A percentile compares a stretch with the other conserved stretches of the same genome.
phyloP scores from a whole-genome alignment of 2,888 invertebrate genomes.

The Meteorus cinctellus region DNA sequence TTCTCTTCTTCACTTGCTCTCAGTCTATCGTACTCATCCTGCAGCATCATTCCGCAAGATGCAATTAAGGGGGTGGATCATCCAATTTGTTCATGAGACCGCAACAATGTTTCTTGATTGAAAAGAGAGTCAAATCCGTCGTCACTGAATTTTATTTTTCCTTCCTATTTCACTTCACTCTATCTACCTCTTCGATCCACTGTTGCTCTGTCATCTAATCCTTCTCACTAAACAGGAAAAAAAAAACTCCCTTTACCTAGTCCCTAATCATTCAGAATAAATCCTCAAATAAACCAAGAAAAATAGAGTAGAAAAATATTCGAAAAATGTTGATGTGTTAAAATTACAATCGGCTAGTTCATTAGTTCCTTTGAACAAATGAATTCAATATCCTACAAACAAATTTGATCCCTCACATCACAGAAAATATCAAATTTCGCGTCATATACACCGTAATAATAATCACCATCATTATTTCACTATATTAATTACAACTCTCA shows the following conservation, averaged over 20 bases:
- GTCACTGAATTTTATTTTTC: constrained; percentile 18
- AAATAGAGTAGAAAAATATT: no score
- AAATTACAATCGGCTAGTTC: no score
- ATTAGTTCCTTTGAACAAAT: no score
- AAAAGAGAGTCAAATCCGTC: constrained; percentile 47
- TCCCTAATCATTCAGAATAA: constrained; percentile 1
- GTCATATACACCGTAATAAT: no score
- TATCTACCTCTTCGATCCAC: background rate
- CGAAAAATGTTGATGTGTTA: no score
- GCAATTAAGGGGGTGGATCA: constrained; percentile 48
- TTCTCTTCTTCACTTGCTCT: background rate
- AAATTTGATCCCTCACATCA: no score
- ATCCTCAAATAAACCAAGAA: background rate
- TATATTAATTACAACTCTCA: no score
- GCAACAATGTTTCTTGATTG: constrained; percentile 48
- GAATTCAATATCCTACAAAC: no score
- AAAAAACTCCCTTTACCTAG: background rate
- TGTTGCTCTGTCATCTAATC: background rate
- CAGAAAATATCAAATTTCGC: no score
- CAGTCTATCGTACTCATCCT: constrained; percentile 20
- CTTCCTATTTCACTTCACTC: constrained; percentile 2
- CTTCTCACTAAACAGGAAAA: background rate
- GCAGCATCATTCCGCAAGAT: constrained; percentile 31
- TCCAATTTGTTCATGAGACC: constrained; percentile 48
- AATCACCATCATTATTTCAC: no score